Conservation (phyloP, 2,888 invertebrate genomes). For the Calliphora vomitoria region DNA sequence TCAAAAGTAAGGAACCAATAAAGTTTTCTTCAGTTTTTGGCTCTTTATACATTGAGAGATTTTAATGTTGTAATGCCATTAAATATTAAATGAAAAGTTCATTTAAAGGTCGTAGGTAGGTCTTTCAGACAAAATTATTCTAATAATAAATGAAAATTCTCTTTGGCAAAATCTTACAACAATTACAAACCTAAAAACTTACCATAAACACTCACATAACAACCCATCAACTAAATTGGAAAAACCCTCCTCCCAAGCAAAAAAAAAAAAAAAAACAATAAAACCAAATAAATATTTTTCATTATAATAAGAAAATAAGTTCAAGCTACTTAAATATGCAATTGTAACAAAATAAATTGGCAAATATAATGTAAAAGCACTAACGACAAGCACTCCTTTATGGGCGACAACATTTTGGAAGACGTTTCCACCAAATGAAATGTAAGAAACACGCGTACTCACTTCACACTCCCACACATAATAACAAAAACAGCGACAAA, state of each 20-base stretch:
- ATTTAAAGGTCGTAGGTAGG: too few relatives aligned
- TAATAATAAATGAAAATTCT: neutral
- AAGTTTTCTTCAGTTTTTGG: too few relatives aligned
- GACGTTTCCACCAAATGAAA: conserved; percentile 48
- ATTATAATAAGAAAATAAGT: conserved; percentile 38
- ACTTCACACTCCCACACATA: conserved; percentile 43
- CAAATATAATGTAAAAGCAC: conserved; percentile 36
- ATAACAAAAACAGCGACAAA: conserved; percentile 55
- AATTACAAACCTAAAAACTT: neutral
- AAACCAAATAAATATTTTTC: conserved; percentile 55
- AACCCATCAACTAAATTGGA: neutral
- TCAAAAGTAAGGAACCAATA: too few relatives aligned
- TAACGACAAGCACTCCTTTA: conserved; percentile 36
- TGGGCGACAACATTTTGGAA: conserved; percentile 26
- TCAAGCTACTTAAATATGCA: conserved; percentile 66
- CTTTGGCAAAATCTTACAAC: neutral
- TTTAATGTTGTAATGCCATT: too few relatives aligned
- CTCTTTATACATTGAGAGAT: too few relatives aligned
- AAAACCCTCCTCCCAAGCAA: neutral
- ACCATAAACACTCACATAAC: neutral
- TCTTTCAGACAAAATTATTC: too few relatives aligned
- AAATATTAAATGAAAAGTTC: too few relatives aligned
- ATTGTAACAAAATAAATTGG: conserved; percentile 65
- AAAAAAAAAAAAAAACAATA: conserved; percentile 46
- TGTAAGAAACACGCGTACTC: conserved; percentile 23